These are phyloP conservation scores for Polymixis flavicincta DNA, from an alignment of 2,888 invertebrate genomes.

Conservation along the genomic window DNA sequence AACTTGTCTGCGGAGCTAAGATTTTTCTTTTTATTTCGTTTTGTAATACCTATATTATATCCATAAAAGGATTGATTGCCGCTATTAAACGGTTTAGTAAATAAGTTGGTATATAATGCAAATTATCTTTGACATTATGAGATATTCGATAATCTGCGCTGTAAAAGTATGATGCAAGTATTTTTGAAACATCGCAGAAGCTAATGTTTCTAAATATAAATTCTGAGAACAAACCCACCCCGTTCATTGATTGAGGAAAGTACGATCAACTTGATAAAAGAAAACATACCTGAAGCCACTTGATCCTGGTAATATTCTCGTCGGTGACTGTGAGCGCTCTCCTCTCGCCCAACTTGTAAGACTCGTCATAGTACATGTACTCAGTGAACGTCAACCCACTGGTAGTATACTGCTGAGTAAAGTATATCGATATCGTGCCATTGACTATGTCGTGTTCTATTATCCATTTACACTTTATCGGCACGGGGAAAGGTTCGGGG, in stretches of 20 bases:
- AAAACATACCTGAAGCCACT: slow-evolving; percentile 73
- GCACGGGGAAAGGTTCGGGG: slow-evolving; percentile 94
- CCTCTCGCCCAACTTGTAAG: slow-evolving; percentile 92
- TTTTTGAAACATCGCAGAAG: too few relatives aligned
- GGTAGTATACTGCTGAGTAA: slow-evolving; percentile 96
- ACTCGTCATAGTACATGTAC: slow-evolving; percentile 93
- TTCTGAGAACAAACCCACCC: too few relatives aligned
- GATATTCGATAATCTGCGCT: too few relatives aligned
- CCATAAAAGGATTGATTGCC: not conserved
- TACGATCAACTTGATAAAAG: too few relatives aligned
- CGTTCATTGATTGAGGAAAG: too few relatives aligned
- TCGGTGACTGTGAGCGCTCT: slow-evolving; percentile 93
- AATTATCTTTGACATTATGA: too few relatives aligned
- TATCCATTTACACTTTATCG: slow-evolving; percentile 96
- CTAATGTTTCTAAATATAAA: too few relatives aligned
- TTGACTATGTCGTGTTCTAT: slow-evolving; percentile 94
- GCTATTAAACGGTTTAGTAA: too few relatives aligned
- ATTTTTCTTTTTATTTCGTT: not conserved
- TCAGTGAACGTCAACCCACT: slow-evolving; percentile 94
- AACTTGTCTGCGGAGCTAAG: not conserved
- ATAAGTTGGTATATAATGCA: too few relatives aligned
- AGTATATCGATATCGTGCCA: slow-evolving; percentile 95
- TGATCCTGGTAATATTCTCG: slow-evolving; percentile 93
- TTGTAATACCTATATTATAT: too few relatives aligned
- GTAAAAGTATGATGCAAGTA: too few relatives aligned